Evolutionary conservation across 2,888 invertebrate genomes (phyloP), one percentile per base, ranked within the genome.

Genomic region (Xestia c-nigrum): DNA sequence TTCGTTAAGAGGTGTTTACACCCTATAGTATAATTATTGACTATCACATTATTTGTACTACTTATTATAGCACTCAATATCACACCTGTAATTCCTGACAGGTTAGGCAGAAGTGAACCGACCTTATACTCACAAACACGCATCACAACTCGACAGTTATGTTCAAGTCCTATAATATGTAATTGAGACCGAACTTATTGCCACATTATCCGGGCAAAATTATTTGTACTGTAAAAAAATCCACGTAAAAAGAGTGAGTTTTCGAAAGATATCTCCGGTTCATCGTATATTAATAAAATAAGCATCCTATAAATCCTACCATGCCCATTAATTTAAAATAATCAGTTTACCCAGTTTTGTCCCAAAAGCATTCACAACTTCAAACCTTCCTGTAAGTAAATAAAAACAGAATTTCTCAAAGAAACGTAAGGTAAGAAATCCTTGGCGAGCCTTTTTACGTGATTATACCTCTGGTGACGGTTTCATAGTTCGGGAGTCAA

Each of bases 401-500:
- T 73, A 72, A 75, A 85, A 73, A 65, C 40, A 55, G 59, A 52
- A 73, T 72, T 59, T 64, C 55, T 31, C 46, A 68, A 50, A 64
- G 59, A 71, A 74, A 78, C 68, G 74, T 73, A 40, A 66, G 72
- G 69, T 80, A 71, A 74, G 76, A 71, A 83, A 85, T 72, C 75
- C 65, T 87, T 77, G 72, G 59, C 74, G 78, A 72, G 69, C 63
- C 74, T 80, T 78, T 87, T 86, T 80, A 88, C 82, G 80, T 82
- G 85, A 83, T 83, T 88, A 85, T 83, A 85, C 85, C 85, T 84
- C 74, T 64, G 85, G 83, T 84, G 84, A 82, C 78, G 77, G 80
- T 85, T 84, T 81, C 81, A 81, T 77, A 85, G 84, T 84, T 78
- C 77, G 80, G 73, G 80, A 89, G 88, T 90, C 92, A 89, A 91